Evolutionary conservation across 1,140 invertebrate genomes (phyloP), one percentile per base, ranked within the genome.

Genomic region (Berghia stephanieae): DNA sequence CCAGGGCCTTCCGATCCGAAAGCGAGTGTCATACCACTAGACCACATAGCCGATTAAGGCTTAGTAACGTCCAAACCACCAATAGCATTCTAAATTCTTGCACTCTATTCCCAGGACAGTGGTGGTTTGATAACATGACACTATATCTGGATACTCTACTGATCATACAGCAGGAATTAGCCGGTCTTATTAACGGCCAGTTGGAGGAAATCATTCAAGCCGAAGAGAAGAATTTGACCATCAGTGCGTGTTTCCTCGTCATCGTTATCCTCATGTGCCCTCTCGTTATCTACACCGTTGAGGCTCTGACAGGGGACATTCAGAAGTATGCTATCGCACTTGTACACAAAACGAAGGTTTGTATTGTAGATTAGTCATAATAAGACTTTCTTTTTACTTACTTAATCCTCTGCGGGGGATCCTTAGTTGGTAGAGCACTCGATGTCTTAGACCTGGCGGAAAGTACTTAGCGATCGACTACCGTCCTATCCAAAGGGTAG

Each of bases 311-410:
- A 0, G 79, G 78, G 34, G 80, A 80, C 66, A 86, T 87, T 21
- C 86, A 88, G 80, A 83, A 83, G 31, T 88, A 85, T 73, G 86
- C 86, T 44, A 76, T 83, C 24, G 84, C 85, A 6, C 80, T 89
- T 24, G 85, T 87, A 13, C 72, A 86, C 52, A 87, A 87, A 78
- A 88, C 87, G n/a, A 83, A 84, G 27, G 57, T 63, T 10, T 10
- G 57, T 27, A n/a, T 49, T n/a, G 13, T 49, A 13, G 75, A 13
- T 49, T 49, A 13, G 46, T n/a, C 13, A 49, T n/a, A 13, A 13
- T n/a, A 49, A n/a, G 13, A n/a, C 46, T 49, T 49, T 49, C 46
- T 49, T 13, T 49, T 49, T 49, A 13, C n/a, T 49, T 49, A 49
- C 46, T n/a, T n/a, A n/a, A n/a, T n/a, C n/a, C n/a, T n/a, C n/a